These are phyloP conservation scores for Meiosimyza platycephala DNA, from an alignment of 2,888 invertebrate species.

Conservation along the genomic window DNA sequence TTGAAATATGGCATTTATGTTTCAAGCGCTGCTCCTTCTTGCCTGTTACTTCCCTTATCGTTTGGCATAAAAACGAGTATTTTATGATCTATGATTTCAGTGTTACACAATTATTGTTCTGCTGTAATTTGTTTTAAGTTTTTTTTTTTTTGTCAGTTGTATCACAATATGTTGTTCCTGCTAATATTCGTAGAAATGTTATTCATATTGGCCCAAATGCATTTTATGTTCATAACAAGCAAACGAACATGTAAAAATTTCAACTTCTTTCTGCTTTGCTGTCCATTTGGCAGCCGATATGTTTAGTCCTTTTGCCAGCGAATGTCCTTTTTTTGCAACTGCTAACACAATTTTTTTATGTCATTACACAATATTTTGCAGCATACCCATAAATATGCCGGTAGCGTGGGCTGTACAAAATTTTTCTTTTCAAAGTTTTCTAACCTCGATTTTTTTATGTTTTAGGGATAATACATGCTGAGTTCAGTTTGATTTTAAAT, in stretches of 20 bases:
- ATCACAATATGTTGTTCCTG: conserved; percentile 14
- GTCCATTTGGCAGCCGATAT: conserved; percentile 1
- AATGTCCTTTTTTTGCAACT: conserved; percentile 22
- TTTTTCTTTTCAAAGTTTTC: too few species aligned
- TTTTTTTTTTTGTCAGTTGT: neutral
- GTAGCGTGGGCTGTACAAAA: too few species aligned
- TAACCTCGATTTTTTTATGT: too few species aligned
- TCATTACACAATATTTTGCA: conserved; percentile 12
- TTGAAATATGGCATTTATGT: neutral
- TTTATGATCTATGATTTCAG: conserved; percentile 20
- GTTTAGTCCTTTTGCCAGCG: neutral
- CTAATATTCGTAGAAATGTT: neutral
- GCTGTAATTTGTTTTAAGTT: neutral
- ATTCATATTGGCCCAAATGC: conserved; percentile 24
- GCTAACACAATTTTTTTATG: conserved; percentile 24
- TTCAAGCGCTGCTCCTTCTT: neutral
- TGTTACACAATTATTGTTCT: conserved; percentile 32
- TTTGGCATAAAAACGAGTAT: neutral
- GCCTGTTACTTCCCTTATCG: neutral
- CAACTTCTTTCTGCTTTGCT: neutral
- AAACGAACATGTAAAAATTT: neutral
- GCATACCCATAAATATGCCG: neutral
- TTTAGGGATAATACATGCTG: too few species aligned
- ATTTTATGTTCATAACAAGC: conserved; percentile 5
- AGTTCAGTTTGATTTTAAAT: too few species aligned